Percentiles rank a stretch among this genome's conserved stretches.
Conservation (phyloP, 2,888 invertebrate genomes). For the Girardia tigrina region DNA sequence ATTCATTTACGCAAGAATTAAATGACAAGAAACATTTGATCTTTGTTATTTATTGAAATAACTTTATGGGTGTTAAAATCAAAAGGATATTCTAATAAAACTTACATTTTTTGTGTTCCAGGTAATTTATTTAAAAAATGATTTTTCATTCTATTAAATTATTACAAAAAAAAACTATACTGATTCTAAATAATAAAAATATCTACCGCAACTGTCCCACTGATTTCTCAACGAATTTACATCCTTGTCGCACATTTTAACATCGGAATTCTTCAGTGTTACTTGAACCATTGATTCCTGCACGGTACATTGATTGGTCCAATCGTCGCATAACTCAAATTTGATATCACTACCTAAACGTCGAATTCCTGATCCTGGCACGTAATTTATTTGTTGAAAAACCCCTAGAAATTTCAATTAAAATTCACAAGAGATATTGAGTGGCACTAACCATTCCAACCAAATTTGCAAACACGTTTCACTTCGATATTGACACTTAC, state of each 20-base stretch:
- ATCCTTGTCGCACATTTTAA: background rate
- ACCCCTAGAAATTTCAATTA: background rate
- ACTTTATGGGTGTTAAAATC: too few species aligned
- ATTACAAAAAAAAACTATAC: too few species aligned
- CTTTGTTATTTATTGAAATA: too few species aligned
- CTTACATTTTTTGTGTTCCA: too few species aligned
- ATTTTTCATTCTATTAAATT: too few species aligned
- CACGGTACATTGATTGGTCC: background rate
- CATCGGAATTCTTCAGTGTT: background rate
- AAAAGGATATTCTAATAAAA: too few species aligned
- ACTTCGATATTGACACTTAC: slow-evolving; percentile 32
- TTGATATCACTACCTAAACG: background rate
- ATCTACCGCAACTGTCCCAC: background rate
- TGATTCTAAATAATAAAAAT: background rate
- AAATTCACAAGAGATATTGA: background rate
- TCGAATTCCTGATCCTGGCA: slow-evolving; percentile 6
- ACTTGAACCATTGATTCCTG: background rate
- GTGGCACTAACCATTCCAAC: slow-evolving; percentile 29
- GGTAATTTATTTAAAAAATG: too few species aligned
- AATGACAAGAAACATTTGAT: too few species aligned
- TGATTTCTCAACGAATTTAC: background rate
- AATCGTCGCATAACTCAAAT: background rate
- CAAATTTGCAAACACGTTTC: background rate
- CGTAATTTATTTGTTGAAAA: slow-evolving; percentile 25
- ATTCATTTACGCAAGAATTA: too few species aligned